phyloP scores from a whole-genome alignment of 2,888 invertebrate genomes.

The Sinhomidia bicolor region DNA sequence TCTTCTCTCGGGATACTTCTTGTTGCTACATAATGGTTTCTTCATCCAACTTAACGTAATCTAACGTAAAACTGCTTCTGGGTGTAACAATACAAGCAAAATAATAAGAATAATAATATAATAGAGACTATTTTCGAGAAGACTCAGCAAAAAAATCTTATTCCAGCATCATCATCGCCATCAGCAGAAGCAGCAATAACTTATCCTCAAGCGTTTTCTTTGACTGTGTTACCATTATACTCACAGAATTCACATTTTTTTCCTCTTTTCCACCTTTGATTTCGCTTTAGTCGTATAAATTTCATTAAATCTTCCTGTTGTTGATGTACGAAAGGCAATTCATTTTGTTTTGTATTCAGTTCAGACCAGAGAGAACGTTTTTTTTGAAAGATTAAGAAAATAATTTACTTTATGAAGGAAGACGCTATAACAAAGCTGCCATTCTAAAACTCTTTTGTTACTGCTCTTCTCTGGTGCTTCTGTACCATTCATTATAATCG shows the following conservation, averaged over 20 bases:
- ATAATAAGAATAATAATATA: background rate
- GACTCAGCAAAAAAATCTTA: slow-evolving; percentile 42
- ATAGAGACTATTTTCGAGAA: slow-evolving; percentile 26
- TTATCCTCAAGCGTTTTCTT: slow-evolving; percentile 60
- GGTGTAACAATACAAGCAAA: slow-evolving; percentile 32
- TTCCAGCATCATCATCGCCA: slow-evolving; percentile 40
- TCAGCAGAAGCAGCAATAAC: slow-evolving; percentile 52
- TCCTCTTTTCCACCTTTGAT: slow-evolving; percentile 53
- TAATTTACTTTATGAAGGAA: slow-evolving; percentile 38
- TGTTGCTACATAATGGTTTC: slow-evolving; percentile 37
- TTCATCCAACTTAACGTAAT: slow-evolving; percentile 22
- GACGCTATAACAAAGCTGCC: slow-evolving; percentile 16
- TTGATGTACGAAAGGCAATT: slow-evolving; percentile 48
- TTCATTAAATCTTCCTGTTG: slow-evolving; percentile 54
- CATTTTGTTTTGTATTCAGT: slow-evolving; percentile 42
- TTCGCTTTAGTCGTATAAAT: slow-evolving; percentile 49
- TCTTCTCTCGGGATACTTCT: slow-evolving; percentile 12
- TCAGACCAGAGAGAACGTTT: slow-evolving; percentile 7
- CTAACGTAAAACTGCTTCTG: slow-evolving; percentile 50
- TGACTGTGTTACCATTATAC: background rate
- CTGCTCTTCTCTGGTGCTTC: background rate
- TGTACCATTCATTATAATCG: background rate
- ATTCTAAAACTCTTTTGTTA: slow-evolving; percentile 25
- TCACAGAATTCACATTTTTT: slow-evolving; percentile 22
- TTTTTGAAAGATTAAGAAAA: slow-evolving; percentile 52